Base-by-base conservation (phyloP, 2,888 invertebrate genomes). In the Hydriomena furcata region DNA sequence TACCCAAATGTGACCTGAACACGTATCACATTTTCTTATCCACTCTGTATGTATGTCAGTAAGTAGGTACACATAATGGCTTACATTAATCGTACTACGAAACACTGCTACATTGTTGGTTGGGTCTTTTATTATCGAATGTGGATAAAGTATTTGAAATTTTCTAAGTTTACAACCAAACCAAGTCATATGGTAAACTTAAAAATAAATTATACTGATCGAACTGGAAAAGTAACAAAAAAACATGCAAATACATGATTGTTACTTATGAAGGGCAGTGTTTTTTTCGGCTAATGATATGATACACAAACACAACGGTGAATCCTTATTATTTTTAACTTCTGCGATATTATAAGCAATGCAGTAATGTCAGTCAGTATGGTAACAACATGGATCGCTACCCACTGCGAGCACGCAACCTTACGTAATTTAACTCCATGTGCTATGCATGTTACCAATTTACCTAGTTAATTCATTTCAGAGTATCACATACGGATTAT, bases 1-100 rank as follows among this genome's bases (percentile, higher is more conserved):
- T 84, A 87, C 85, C 89, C 85, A 86, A 89, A 89, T 86, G 88
- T 88, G 88, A 88, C 85, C 86, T 80, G 80, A 78, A 85, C 88
- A 88, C 86, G 83, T 86, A 87, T 87, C 82, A 71, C 74, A 73
- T 85, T 84, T 52, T 79, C 83, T 79, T 73, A 71, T 79, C 68
- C 73, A 68, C 71, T 61, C 44, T 67, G 65, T 70, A 66, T 72
- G 68, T 52, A 36, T 55, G 53, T 44, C 43, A 55, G 41, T 49
- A 8, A 45, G 46, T 49, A 8, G 42, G 46, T 44, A 46, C 41
- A 34, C 42, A 46, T 49, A 41, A 48, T 23, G 25, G 40, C 48
- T 42, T 28, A 43, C 42, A 37, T 38, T 37, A 42, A 28, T 34
- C 37, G 41, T 37, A 31, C 13, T 25, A 25, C 20, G 34, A 45